Evolutionary conservation across 2,113 vertebrate species (phyloP).

Genomic region (Tyrannus savana): DNA sequence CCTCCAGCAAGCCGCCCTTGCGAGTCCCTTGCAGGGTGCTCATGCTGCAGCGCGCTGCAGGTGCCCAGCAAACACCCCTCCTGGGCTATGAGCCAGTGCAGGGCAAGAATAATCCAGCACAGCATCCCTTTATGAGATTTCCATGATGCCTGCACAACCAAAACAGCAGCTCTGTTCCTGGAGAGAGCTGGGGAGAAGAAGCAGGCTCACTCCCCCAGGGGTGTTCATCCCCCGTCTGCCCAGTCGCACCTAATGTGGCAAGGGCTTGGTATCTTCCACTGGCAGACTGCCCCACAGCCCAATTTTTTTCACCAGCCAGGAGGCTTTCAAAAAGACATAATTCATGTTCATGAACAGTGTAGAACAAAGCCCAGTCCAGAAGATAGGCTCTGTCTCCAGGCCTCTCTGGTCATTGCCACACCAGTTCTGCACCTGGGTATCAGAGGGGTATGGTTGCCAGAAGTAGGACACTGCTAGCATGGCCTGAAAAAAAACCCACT

Average conservation of each 20-base stretch:
- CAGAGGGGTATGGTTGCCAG: background rate
- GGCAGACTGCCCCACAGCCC: background rate
- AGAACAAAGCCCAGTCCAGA: background rate
- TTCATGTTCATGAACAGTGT: background rate
- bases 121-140: background rate
- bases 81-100: background rate
- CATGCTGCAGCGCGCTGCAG: background rate
- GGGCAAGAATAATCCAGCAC: background rate
- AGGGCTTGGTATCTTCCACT: background rate
- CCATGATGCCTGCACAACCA: accelerated
- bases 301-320: background rate
- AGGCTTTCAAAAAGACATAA: background rate
- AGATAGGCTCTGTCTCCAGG: background rate
- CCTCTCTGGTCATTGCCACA: background rate
- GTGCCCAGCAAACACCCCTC: background rate
- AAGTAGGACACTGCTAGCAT: background rate
- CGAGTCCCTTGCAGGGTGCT: accelerated
- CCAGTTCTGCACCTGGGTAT: background rate
- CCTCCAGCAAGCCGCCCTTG: background rate
- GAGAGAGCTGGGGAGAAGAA: background rate
- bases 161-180: background rate
- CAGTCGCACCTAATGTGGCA: background rate
- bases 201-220: background rate
- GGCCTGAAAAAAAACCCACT: background rate
- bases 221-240: background rate